phyloP scores from a whole-genome alignment of 2,797 vertebrate species.

The Labeo calbasu region DNA sequence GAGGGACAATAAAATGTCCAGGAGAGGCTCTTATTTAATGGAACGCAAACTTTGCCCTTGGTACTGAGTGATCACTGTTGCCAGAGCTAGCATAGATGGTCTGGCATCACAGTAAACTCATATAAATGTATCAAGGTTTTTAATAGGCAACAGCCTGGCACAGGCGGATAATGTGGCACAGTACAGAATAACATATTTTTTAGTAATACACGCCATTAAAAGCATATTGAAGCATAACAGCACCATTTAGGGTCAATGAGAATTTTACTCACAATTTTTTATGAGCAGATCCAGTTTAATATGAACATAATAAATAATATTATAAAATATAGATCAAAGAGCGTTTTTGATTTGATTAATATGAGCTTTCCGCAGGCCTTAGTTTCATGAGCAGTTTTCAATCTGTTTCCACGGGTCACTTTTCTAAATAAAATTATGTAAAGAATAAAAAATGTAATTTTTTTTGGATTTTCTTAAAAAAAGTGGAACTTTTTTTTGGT shows the following conservation, averaged over 20 bases:
- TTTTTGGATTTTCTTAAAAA: neutral
- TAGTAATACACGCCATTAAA: neutral
- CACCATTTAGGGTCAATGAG: neutral
- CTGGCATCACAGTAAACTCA: neutral
- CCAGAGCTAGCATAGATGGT: neutral
- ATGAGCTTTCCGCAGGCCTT: neutral
- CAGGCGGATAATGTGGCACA: neutral
- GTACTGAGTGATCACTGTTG: constrained; percentile 2
- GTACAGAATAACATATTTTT: neutral
- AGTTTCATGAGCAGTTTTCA: neutral
- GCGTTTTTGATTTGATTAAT: neutral
- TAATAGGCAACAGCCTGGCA: neutral
- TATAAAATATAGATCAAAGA: neutral
- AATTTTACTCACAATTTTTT: neutral
- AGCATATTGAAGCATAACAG: constrained; percentile 12
- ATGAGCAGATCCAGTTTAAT: constrained; percentile 21
- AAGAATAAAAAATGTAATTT: neutral
- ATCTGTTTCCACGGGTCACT: neutral
- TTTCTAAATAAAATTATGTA: neutral
- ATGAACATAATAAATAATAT: neutral
- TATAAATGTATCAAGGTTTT: constrained; percentile 18
- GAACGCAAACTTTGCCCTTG: neutral
- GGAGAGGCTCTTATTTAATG: constrained; percentile 13
- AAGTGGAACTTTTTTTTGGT: neutral
- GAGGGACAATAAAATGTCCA: constrained; percentile 7